Conservation (phyloP, 2,113 vertebrate species). For the Chrysemys picta region DNA sequence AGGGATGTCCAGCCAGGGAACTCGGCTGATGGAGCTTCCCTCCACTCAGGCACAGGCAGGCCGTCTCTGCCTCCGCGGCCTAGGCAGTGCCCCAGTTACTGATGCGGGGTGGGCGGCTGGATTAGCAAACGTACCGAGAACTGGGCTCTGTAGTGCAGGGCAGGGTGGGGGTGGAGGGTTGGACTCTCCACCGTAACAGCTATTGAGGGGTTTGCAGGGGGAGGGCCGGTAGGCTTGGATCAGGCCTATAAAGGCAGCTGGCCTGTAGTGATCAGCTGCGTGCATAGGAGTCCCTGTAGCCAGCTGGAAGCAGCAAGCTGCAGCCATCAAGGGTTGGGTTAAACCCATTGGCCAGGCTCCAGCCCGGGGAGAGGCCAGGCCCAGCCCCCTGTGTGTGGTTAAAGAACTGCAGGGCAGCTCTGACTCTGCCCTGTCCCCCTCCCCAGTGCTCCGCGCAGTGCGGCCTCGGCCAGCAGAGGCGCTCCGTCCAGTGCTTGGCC, state of each 20-base stretch:
- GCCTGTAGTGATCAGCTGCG: too few relatives aligned
- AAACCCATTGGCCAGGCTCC: not conserved
- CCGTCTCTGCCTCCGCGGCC: too few relatives aligned
- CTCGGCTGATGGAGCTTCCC: not conserved
- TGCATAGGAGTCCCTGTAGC: too few relatives aligned
- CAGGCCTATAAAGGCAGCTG: too few relatives aligned
- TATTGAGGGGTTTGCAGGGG: too few relatives aligned
- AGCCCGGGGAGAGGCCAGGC: not conserved
- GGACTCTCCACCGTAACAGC: too few relatives aligned
- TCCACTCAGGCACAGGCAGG: too few relatives aligned
- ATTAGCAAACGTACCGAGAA: too few relatives aligned
- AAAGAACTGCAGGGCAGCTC: accelerated
- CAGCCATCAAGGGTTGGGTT: not conserved
- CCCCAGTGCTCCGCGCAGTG: slow-evolving; percentile 92
- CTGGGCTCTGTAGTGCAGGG: not conserved
- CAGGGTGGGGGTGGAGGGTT: not conserved
- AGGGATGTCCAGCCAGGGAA: not conserved
- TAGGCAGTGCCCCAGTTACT: too few relatives aligned
- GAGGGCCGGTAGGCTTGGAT: not conserved
- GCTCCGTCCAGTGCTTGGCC: slow-evolving; percentile 89
- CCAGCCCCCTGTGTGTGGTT: accelerated
- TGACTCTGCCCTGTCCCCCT: not conserved
- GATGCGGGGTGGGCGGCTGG: too few relatives aligned
- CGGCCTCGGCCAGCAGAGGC: slow-evolving; percentile 92
- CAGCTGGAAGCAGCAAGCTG: not conserved